Evolutionary conservation across 2,797 vertebrate genomes (phyloP).

Genomic region (Sebastes nivosus): DNA sequence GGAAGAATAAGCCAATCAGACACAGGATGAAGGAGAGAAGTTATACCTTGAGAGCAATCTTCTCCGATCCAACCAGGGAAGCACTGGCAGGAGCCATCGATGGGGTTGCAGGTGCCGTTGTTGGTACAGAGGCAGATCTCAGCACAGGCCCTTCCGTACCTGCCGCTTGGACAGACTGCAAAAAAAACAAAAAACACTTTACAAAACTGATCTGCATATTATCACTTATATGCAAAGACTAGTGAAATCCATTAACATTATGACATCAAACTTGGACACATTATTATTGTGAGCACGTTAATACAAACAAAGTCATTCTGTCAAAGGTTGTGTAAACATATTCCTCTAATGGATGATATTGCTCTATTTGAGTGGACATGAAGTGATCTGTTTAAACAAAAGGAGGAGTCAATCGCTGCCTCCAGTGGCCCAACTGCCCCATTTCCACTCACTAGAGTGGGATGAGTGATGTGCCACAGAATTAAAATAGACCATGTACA

Average conservation of each 20-base stretch:
- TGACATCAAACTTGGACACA: constrained; percentile 40
- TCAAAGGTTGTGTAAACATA: constrained; percentile 45
- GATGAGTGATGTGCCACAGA: constrained; percentile 80
- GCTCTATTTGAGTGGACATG: constrained; percentile 60
- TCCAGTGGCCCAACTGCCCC: constrained; percentile 74
- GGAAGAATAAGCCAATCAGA: constrained; percentile 9
- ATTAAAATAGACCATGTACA: constrained; percentile 86
- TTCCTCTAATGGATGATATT: constrained; percentile 47
- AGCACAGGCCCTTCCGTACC: constrained; percentile 88
- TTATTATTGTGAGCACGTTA: constrained; percentile 22
- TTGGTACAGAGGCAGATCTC: constrained; percentile 93
- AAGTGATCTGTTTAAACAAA: constrained; percentile 66
- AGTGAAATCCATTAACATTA: constrained; percentile 41
- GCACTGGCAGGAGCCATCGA: constrained; percentile 96
- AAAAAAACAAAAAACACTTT: constrained; percentile 10
- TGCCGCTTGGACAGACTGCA: constrained; percentile 92
- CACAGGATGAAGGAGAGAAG: constrained; percentile 15
- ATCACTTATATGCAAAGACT: constrained; percentile 13
- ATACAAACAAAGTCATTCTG: constrained; percentile 28
- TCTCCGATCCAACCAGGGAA: constrained; percentile 95
- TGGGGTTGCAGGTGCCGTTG: constrained; percentile 97
- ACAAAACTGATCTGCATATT: constrained; percentile 31
- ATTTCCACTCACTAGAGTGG: constrained; percentile 69
- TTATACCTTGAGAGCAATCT: constrained; percentile 94
- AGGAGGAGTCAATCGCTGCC: constrained; percentile 66